Evolutionary conservation across 1,140 invertebrate genomes (phyloP).

Genomic region (Aphelenchoides fujianensis): DNA sequence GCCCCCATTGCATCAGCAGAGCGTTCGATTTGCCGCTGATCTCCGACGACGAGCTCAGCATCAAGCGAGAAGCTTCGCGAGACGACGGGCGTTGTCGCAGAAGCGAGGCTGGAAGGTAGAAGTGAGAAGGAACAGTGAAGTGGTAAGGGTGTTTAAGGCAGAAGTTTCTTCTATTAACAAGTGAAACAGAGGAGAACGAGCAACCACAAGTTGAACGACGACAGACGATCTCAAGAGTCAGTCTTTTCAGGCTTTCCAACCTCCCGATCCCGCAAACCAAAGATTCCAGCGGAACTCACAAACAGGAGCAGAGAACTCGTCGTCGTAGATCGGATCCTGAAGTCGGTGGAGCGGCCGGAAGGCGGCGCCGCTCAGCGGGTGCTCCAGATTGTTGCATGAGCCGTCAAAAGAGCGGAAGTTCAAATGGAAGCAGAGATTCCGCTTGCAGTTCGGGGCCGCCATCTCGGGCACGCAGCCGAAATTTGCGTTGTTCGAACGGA

Average conservation of each 20-base stretch:
- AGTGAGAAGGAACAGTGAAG: background rate
- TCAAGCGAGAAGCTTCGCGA: slow-evolving; percentile 55
- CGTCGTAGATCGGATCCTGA: slow-evolving; percentile 82
- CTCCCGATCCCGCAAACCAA: no score
- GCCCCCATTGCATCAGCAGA: slow-evolving; percentile 62
- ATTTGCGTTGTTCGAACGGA: slow-evolving; percentile 55
- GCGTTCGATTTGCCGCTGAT: slow-evolving; percentile 57
- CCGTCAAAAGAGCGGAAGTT: slow-evolving; percentile 90
- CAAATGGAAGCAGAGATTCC: slow-evolving; percentile 61
- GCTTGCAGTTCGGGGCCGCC: slow-evolving; percentile 47
- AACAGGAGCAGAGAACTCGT: slow-evolving; percentile 65
- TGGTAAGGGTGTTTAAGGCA: no score
- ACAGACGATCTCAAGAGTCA: no score
- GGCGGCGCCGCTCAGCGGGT: slow-evolving; percentile 86
- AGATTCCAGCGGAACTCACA: no score
- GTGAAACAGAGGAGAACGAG: no score
- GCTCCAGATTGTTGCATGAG: slow-evolving; percentile 86
- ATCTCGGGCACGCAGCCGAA: slow-evolving; percentile 57
- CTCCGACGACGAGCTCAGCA: slow-evolving; percentile 52
- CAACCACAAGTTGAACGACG: no score
- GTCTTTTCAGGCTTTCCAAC: no score
- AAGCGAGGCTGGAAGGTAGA: slow-evolving; percentile 50
- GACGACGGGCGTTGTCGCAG: slow-evolving; percentile 51
- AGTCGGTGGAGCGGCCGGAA: slow-evolving; percentile 80
- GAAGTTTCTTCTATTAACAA: no score